Evolutionary conservation across 2,113 vertebrate genomes (phyloP).

Genomic region (Spilogale gracilis): DNA sequence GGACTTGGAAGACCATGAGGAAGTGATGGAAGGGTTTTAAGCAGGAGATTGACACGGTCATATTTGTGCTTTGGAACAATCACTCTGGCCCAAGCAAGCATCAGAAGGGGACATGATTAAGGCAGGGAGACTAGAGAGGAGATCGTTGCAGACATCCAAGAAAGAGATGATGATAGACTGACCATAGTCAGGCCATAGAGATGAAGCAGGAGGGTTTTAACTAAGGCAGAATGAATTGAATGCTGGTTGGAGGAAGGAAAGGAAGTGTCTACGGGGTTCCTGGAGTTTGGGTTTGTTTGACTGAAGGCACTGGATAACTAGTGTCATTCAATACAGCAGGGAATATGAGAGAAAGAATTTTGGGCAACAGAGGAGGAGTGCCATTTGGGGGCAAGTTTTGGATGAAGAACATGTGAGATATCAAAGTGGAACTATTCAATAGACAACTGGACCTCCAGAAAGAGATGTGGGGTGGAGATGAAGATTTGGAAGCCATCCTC

Average conservation of each 20-base stretch:
- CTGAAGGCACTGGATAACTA: neutral
- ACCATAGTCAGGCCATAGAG: neutral
- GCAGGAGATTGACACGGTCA: constrained; percentile 6
- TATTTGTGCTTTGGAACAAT: neutral
- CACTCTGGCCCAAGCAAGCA: neutral
- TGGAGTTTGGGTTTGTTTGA: neutral
- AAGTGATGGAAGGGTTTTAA: constrained; percentile 39
- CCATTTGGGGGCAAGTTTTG: neutral
- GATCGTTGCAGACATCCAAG: accelerated
- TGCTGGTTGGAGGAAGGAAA: neutral
- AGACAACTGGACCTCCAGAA: neutral
- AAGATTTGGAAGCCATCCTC: neutral
- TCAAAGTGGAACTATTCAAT: neutral
- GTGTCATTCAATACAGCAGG: neutral
- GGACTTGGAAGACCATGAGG: neutral
- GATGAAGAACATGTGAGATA: neutral
- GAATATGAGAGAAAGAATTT: neutral
- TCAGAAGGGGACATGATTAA: neutral
- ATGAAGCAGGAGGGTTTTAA: neutral
- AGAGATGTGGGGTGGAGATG: neutral
- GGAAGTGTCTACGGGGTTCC: neutral
- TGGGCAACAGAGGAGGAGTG: neutral
- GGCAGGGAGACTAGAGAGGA: neutral
- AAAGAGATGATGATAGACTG: neutral
- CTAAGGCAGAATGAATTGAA: neutral